phyloP scores from a whole-genome alignment of 2,888 invertebrate species.

The Panzeria rudis region DNA sequence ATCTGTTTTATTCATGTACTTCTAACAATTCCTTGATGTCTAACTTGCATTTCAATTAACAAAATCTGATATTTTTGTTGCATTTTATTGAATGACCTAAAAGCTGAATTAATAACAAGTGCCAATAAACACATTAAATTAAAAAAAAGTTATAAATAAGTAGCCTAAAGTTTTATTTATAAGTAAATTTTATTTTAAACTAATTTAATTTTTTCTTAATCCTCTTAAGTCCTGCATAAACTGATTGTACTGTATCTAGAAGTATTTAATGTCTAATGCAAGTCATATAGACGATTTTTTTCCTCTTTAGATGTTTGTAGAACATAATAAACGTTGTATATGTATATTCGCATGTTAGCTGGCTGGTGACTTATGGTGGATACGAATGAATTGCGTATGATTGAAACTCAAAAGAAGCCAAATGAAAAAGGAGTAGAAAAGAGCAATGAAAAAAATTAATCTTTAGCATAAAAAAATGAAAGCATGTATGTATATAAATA shows the following conservation, averaged over 20 bases:
- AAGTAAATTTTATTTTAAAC: not conserved
- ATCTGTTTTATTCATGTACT: no score
- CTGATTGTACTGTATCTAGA: not conserved
- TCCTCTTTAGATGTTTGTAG: not conserved
- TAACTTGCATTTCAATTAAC: no score
- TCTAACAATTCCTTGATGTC: no score
- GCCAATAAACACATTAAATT: no score
- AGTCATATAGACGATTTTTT: not conserved
- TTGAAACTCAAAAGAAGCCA: conserved; percentile 33
- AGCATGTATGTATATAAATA: conserved; percentile 3
- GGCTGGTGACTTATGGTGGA: conserved; percentile 25
- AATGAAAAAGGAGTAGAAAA: not conserved
- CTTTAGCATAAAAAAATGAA: not conserved
- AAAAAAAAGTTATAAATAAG: no score
- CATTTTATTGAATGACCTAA: no score
- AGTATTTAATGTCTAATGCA: conserved; percentile 26
- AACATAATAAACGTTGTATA: not conserved
- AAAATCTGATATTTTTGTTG: no score
- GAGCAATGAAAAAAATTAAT: not conserved
- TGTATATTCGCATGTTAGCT: not conserved
- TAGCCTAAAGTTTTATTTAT: not conserved
- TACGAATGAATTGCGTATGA: conserved; percentile 30
- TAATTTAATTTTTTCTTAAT: not conserved
- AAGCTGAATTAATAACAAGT: no score
- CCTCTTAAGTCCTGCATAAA: not conserved